These are phyloP conservation scores for Lordiphosa collinella DNA, from an alignment of 1,140 invertebrate genomes.

Conservation along the genomic window DNA sequence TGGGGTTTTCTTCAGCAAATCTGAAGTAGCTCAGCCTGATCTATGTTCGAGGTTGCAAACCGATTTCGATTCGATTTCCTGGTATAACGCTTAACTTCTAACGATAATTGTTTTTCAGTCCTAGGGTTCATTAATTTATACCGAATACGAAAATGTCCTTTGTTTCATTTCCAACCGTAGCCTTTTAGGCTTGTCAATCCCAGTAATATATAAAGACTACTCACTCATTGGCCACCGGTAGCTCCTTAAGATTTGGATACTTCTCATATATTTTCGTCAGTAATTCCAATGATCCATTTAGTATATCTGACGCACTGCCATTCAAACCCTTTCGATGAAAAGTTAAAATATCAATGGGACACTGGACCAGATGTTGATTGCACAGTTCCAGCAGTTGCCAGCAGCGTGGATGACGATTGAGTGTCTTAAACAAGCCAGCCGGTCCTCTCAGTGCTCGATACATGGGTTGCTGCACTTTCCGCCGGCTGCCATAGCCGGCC, in stretches of 20 bases:
- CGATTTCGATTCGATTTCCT: too few relatives aligned
- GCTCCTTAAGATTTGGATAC: conserved; percentile 70
- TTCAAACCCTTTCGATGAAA: conserved; percentile 81
- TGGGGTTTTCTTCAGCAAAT: too few relatives aligned
- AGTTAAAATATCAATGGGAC: conserved; percentile 80
- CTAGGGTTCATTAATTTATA: too few relatives aligned
- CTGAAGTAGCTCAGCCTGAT: too few relatives aligned
- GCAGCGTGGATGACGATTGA: conserved; percentile 79
- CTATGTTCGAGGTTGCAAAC: too few relatives aligned
- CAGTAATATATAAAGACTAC: conserved; percentile 5
- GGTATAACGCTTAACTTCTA: too few relatives aligned
- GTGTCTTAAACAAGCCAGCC: conserved; percentile 80
- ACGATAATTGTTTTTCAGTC: too few relatives aligned
- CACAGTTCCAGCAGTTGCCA: conserved; percentile 80
- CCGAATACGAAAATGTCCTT: too few relatives aligned
- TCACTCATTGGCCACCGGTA: conserved; percentile 80
- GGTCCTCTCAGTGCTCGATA: conserved; percentile 79
- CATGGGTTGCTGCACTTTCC: conserved; percentile 37
- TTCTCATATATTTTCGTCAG: conserved; percentile 64
- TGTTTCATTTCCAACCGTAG: too few relatives aligned
- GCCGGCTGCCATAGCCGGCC: conserved; percentile 35
- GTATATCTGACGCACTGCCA: conserved; percentile 62
- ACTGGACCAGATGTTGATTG: conserved; percentile 58
- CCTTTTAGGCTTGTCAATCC: too few relatives aligned
- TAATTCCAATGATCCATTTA: conserved; percentile 70